Conservation (phyloP, 2,888 invertebrate species). For the Spisula subtruncata region DNA sequence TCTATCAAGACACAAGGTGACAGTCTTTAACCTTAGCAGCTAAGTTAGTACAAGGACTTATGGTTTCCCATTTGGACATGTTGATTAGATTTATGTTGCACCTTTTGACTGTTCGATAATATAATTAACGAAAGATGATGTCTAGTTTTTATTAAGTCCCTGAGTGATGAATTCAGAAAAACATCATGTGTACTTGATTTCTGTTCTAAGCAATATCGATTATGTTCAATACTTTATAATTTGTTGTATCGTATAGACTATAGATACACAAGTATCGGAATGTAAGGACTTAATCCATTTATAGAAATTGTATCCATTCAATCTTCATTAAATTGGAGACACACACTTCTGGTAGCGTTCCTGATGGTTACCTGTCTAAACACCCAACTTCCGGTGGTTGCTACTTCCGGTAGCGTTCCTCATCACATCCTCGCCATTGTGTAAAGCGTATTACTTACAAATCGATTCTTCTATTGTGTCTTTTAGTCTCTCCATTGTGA, state of each 20-base stretch:
- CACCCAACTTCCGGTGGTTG: too few species aligned
- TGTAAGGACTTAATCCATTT: not conserved
- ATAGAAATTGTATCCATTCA: not conserved
- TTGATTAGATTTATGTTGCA: too few species aligned
- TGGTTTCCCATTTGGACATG: too few species aligned
- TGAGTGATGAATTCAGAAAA: too few species aligned
- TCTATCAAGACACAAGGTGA: too few species aligned
- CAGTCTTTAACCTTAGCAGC: too few species aligned
- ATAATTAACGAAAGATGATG: too few species aligned
- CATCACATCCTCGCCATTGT: not conserved
- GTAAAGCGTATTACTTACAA: not conserved
- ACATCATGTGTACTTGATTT: too few species aligned
- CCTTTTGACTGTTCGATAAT: too few species aligned
- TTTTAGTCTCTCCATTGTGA: slow-evolving; percentile 7
- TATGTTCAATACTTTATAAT: not conserved
- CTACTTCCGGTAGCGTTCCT: not conserved
- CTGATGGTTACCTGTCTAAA: not conserved
- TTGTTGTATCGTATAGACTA: not conserved
- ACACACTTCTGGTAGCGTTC: not conserved
- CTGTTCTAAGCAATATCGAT: not conserved
- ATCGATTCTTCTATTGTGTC: not conserved
- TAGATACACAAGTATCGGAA: too few species aligned
- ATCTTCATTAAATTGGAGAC: not conserved
- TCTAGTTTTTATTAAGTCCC: too few species aligned
- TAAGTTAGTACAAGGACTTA: too few species aligned